Base-by-base conservation (phyloP, 2,113 vertebrate species). In the Oreochromis tanganicae region DNA sequence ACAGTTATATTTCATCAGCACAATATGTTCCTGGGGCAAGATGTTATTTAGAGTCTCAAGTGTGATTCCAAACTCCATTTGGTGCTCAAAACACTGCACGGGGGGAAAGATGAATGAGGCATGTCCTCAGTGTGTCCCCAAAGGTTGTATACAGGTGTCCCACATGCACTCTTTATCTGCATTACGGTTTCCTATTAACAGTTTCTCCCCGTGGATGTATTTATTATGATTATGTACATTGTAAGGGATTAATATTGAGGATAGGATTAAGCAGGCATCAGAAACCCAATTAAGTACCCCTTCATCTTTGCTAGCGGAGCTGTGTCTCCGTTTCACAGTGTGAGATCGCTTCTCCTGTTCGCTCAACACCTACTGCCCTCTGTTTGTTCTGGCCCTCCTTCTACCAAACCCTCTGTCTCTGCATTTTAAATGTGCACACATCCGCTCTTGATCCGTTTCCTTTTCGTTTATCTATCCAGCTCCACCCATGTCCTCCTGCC, bases 271-370 rank as follows among this genome's bases (percentile, higher is more conserved):
- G 87, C 88, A 36, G 54, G 90, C 94, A 91, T 94, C 94, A 93
- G 93, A 92, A 96, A 96, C 91, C 83, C 92, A 96, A 96, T 97
- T 96, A 96, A 96, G 91, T 50, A 93, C 88, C 90, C 88, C 92
- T 93, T 93, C 87, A 94, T 93, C 92, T 94, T 81, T 34, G 90
- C 90, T 86, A 88, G 91, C 38, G 32, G 85, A 85, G 84, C 80
- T 16, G 24, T 82, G 82, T 91, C 83, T 93, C 48, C 2, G 75
- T 91, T 85, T 90, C 89, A 57, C 84, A 66, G 89, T 80, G 87
- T 87, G 90, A 83, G 91, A 93, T 93, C 90, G 57, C 85, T 54
- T 54, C 88, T 80, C 48, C 54, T 66, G 85, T 87, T 91, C 85
- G 6, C 83, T 61, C 79, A 56, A 87, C 89, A 89, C 88, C 94